Conservation (phyloP, 2,113 vertebrate species). For the Anhinga rufa region DNA sequence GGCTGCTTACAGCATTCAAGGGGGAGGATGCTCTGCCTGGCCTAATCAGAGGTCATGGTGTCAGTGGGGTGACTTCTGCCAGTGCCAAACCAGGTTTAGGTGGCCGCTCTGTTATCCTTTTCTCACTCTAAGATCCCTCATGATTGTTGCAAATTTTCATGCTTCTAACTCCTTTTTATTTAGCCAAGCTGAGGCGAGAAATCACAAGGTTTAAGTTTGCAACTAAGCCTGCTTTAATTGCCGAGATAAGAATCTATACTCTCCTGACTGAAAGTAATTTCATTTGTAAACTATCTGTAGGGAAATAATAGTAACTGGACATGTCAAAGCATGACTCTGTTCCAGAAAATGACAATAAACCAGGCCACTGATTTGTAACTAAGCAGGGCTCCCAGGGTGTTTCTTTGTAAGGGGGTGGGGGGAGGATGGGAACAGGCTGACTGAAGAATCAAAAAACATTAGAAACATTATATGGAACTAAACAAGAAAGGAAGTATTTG, state of each 20-base stretch:
- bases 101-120: background rate
- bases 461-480: background rate
- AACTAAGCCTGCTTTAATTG: background rate
- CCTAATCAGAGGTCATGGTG: rapidly evolving
- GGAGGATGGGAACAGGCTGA: background rate
- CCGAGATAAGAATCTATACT: background rate
- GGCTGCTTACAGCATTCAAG: background rate
- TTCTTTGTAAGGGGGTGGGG: background rate
- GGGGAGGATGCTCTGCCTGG: background rate
- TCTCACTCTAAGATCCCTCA: background rate
- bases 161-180: background rate
- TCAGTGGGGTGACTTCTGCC: background rate
- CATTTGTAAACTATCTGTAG: background rate
- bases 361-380: background rate
- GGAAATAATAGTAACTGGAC: background rate
- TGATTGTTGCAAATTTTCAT: background rate
- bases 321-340: background rate
- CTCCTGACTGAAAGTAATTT: background rate
- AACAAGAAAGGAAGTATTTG: background rate
- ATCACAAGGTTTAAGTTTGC: background rate
- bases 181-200: background rate
- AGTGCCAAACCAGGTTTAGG: background rate
- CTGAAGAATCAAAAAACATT: background rate
- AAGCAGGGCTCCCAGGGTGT: background rate
- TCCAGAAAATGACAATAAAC: background rate